phyloP scores from a whole-genome alignment of 2,797 vertebrate genomes.

The Cyprinodon diabolis region DNA sequence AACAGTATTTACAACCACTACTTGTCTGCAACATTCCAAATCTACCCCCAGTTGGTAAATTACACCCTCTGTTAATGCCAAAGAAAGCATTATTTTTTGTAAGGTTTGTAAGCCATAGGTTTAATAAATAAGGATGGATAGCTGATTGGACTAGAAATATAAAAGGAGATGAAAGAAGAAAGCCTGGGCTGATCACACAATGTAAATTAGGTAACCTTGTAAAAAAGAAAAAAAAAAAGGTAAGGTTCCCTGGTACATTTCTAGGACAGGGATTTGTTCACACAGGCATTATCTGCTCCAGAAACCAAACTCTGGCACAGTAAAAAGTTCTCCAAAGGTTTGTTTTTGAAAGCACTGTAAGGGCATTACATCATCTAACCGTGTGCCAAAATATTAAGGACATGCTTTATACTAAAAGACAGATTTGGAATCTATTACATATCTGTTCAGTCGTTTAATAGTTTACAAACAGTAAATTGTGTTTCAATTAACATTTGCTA shows the following conservation, averaged over 20 bases:
- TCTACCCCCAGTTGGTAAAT: conserved; percentile 9
- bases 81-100: conserved; percentile 35
- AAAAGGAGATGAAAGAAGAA: conserved; percentile 57
- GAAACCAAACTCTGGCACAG: too few species aligned
- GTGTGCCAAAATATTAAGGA: conserved; percentile 35
- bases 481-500: neutral
- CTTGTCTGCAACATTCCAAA: neutral
- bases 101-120: conserved; percentile 22
- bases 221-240: conserved; percentile 13
- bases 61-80: conserved; percentile 25
- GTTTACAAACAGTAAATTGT: neutral
- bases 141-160: conserved; percentile 46
- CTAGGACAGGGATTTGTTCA: too few species aligned
- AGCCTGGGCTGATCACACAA: conserved; percentile 52
- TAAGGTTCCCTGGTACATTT: too few species aligned
- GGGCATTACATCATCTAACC: neutral
- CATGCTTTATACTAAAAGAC: conserved; percentile 18
- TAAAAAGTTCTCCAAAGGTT: too few species aligned
- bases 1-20: conserved; percentile 9
- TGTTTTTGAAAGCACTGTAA: too few species aligned
- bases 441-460: neutral
- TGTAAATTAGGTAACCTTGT: conserved; percentile 44
- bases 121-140: conserved; percentile 49
- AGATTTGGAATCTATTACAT: neutral
- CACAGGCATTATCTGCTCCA: too few species aligned